Evolutionary conservation across 30 jellyfish, hydroid and myxozoan species (phyloP), one percentile per base, ranked within the genome.

Genomic region (Hydractinia echinata): DNA sequence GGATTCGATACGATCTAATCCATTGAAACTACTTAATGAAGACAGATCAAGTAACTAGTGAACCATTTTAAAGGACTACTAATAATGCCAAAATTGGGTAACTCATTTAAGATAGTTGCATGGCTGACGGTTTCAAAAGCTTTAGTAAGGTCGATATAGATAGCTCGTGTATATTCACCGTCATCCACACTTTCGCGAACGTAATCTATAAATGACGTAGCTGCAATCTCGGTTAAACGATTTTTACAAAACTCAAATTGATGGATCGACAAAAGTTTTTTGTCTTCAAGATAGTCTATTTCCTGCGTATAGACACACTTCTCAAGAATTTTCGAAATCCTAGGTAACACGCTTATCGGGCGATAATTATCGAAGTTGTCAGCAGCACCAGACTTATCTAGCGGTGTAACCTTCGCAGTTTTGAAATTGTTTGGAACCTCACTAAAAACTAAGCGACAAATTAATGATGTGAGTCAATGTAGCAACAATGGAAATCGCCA

Each of bases 341-440:
- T 81, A 0, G 70, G 82, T 16, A 60, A 21, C 48, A 83, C 72
- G 19, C 85, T 64, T 15, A 4, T 83, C 13, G 83, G 82, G 52
- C 91, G 4, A 82, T 72, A 73, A 69, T 83, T 74, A 58, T 72
- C 89, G 81, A 83, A 83, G 81, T 20, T 56, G 55, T 73, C 72
- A 52, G 50, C 52, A 54, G 82, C 48, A 19, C 91, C 89, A 53
- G 89, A 61, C 60, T 84, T 76, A 53, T 60, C 66, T 5, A 61
- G 20, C n/a, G 89, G 94, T 68, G 62, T 76, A 72, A 76, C 76
- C 83, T 84, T 84, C 66, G 94, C 88, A 70, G 15, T 84, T 88
- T 84, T 84, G 77, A 84, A 84, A 78, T 84, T 89, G 77, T 44
- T 21, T 66, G 94, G 89, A 66, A 76, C 66, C 51, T 70, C 77